Base-by-base conservation (phyloP, 1,140 invertebrate genomes). In the Harlomillsia oculata region DNA sequence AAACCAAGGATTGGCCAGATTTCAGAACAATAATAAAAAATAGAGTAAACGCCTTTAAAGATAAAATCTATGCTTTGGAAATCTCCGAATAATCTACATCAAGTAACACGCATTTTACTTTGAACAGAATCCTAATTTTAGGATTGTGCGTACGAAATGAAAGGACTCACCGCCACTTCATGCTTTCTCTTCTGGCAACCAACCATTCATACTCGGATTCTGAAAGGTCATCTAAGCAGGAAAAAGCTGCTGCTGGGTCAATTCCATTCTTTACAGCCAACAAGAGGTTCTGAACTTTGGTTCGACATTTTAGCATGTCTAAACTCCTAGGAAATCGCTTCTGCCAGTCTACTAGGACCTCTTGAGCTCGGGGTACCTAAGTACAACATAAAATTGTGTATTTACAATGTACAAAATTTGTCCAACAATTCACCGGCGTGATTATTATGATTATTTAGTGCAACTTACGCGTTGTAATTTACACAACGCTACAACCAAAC, bases 281-380 rank as follows among this genome's bases (percentile, higher is more conserved):
- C 37, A 62, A 57, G 8, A 62, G 53, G 14, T 25, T 34, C 36
- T 62, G 51, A 5, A 65, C 13, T 21, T 59, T 59, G 3, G 59
- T 65, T 29, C 63, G n/a, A 41, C 60, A 53, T 49, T 62, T 53
- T 30, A 65, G 43, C 63, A 65, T 65, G 5, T 62, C 59, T 21
- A 62, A 30, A 51, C 54, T 46, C 18, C 41, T 49, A 5, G 63
- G 63, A n/a, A 50, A 32, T 18, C 20, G 39, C 32, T 45, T 57
- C 40, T 62, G 48, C 63, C 63, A 65, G 3, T 50, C 14, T 43
- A 53, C 53, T 5, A 65, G 37, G 1, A 59, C 46, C 28, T 65
- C 59, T 9, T 9, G 34, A 1, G 56, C 53, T 46, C 59, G 51
- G 14, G 53, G 52, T 40, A 59, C 18, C 63, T 64, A 23, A 25